These are phyloP conservation scores for Nemapogon koenigi DNA, from an alignment of 2,888 invertebrate genomes.

Conservation along the genomic window DNA sequence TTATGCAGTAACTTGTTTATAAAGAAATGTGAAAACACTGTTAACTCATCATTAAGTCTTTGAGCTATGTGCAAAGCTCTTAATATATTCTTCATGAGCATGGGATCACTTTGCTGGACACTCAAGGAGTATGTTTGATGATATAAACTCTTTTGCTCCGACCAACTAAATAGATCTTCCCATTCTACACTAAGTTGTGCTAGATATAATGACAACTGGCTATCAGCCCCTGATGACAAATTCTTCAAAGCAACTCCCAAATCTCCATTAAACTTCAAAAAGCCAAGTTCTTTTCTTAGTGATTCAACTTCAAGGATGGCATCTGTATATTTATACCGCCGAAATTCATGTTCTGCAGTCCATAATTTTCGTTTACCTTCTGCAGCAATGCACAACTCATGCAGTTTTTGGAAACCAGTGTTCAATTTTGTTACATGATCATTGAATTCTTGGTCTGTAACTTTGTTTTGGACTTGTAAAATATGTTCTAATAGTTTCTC, in stretches of 20 bases:
- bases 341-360: slow-evolving; percentile 42
- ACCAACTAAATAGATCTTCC: slow-evolving; percentile 52
- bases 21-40: slow-evolving; percentile 50
- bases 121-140: slow-evolving; percentile 41
- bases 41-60: slow-evolving; percentile 45
- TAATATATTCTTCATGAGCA: slow-evolving; percentile 41
- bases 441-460: slow-evolving; percentile 34
- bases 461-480: slow-evolving; percentile 25
- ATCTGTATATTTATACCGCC: slow-evolving; percentile 38
- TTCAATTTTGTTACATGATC: slow-evolving; percentile 28
- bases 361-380: slow-evolving; percentile 39
- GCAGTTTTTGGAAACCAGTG: slow-evolving; percentile 27
- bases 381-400: slow-evolving; percentile 32
- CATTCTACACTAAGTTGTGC: slow-evolving; percentile 51
- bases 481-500: slow-evolving; percentile 25
- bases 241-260: slow-evolving; percentile 32
- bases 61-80: slow-evolving; percentile 42
- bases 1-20: slow-evolving; percentile 42
- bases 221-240: slow-evolving; percentile 38
- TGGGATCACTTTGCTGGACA: slow-evolving; percentile 46
- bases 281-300: slow-evolving; percentile 28
- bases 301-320: slow-evolving; percentile 36
- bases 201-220: slow-evolving; percentile 40
- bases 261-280: slow-evolving; percentile 37
- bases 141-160: slow-evolving; percentile 37